Conservation (phyloP, 2,888 invertebrate species). For the Tanytarsus gracilentus region DNA sequence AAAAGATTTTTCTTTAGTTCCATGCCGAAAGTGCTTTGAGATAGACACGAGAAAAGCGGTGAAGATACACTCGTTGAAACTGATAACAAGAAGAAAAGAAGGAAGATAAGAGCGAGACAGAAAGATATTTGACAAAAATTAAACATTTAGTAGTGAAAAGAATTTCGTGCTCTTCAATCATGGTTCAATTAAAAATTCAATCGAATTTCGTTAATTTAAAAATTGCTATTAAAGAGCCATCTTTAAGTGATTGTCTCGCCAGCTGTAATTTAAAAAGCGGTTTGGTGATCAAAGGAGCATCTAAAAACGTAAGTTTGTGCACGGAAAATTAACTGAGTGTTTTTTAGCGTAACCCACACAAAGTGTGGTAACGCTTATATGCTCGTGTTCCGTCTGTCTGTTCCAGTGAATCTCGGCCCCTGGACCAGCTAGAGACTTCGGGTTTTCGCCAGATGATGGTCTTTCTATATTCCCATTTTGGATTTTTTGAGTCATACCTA, state of each 20-base stretch:
- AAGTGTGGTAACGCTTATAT: too few relatives aligned
- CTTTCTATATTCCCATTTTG: too few relatives aligned
- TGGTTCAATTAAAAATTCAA: slow-evolving; percentile 27
- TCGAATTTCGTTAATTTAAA: slow-evolving; percentile 12
- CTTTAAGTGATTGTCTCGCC: slow-evolving; percentile 21
- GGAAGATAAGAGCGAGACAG: background rate
- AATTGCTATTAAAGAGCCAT: slow-evolving; percentile 1
- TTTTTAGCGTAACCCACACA: background rate
- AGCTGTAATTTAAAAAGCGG: background rate
- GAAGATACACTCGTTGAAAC: background rate
- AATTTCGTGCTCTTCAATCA: background rate
- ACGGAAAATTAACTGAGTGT: background rate
- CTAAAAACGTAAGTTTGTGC: slow-evolving; percentile 11
- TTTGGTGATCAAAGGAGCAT: slow-evolving; percentile 22
- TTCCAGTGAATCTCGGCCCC: too few relatives aligned
- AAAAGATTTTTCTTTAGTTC: too few relatives aligned
- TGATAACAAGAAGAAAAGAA: background rate
- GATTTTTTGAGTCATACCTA: too few relatives aligned
- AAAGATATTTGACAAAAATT: background rate
- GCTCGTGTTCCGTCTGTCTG: too few relatives aligned
- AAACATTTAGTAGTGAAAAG: background rate
- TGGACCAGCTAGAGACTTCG: too few relatives aligned
- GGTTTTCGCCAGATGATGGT: too few relatives aligned
- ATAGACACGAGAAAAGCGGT: background rate
- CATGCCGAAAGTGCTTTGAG: background rate